Conservation (phyloP, 2,113 vertebrate species). For the Choloepus hoffmanni region DNA sequence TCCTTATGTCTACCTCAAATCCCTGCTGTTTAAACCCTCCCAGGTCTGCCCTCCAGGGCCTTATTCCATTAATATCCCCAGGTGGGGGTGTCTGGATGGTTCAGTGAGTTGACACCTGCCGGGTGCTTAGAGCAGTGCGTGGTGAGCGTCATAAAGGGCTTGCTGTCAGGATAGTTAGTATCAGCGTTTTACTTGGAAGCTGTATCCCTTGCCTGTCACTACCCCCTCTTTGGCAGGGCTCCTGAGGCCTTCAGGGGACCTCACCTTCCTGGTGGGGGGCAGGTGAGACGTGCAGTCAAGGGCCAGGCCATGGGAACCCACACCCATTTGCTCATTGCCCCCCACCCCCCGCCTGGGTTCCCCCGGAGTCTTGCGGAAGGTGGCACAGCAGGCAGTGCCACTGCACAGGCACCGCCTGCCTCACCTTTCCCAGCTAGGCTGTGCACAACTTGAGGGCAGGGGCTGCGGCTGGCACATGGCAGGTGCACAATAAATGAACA, state of each 20-base stretch:
- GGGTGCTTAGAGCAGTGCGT: background rate
- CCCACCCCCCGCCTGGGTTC: background rate
- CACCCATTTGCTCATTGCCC: too few relatives aligned
- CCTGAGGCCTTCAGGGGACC: background rate
- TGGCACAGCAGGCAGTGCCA: accelerated
- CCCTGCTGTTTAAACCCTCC: background rate
- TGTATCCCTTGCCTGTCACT: background rate
- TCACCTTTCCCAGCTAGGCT: background rate
- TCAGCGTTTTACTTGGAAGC: background rate
- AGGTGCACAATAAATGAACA: background rate
- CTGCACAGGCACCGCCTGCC: background rate
- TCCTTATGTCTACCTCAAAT: background rate
- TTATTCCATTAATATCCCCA: background rate
- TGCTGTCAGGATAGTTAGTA: background rate
- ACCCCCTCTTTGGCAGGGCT: background rate
- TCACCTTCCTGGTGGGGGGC: background rate
- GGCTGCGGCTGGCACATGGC: background rate
- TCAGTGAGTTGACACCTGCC: background rate
- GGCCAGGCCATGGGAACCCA: background rate
- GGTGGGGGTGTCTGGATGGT: background rate
- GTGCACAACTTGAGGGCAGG: background rate
- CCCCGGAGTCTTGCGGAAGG: accelerated
- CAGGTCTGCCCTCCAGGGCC: background rate
- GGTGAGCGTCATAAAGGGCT: accelerated
- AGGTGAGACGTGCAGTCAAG: background rate